Evolutionary conservation across 2,113 vertebrate genomes (phyloP), one percentile per base, ranked within the genome.

Genomic region (Bubalus kerabau): DNA sequence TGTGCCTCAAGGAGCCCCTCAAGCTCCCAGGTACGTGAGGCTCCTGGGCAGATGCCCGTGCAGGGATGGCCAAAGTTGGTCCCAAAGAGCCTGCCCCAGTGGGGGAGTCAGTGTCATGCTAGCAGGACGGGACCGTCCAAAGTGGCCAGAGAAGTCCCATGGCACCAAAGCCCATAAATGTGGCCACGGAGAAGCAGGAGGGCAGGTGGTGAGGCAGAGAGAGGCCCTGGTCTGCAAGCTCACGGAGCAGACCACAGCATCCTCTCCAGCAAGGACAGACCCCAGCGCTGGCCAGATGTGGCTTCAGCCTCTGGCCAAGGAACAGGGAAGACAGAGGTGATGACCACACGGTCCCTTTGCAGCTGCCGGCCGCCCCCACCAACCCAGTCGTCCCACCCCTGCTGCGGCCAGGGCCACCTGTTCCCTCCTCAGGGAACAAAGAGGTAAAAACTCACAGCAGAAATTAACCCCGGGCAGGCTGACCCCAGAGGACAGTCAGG

Each of bases 321-420:
- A 16, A 16, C 52, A 16, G 52, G 52, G 52, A 52, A 52, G 17
- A 23, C 48, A 12, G 14, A 30, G 48, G 5, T 0, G 9, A 26
- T 5, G 59, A 4, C 2, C 2, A 28, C 40, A 16, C 6, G 0
- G 43, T 11, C 32, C 30, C 36, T 76, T n/a, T 40, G 26, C 7
- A 12, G 32, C 4, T 3, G 1, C 57, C 4, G 2, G 1, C 26
- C 26, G 13, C 21, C 85, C 12, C 46, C 21, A 46, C 12, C 57
- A 7, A 19, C 26, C 71, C 19, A 36, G 1, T 23, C 46, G 26
- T 9, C 7, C 30, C 28, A 64, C 12, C 60, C 46, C 43, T 0
- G n/a, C n/a, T 8, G 46, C n/a, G 52, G 52, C 52, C 46, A 10
- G 54, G 32, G 23, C 46, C 15, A 24, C 24, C 3, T 6, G 2